Evolutionary conservation across 2,113 vertebrate species (phyloP).

Genomic region (Silurus glanis): DNA sequence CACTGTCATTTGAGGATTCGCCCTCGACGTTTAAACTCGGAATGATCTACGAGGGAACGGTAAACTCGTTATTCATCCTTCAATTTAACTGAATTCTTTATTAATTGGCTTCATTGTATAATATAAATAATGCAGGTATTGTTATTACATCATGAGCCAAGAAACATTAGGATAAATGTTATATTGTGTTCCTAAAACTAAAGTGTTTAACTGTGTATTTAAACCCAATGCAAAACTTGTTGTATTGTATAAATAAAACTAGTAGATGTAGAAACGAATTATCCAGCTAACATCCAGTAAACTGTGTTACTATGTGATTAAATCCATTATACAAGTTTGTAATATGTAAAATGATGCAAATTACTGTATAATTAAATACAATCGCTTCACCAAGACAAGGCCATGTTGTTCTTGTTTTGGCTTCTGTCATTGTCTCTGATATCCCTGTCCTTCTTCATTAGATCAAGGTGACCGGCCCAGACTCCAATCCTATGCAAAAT

Average conservation of each 20-base stretch:
- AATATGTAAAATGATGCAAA: not conserved
- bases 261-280: not conserved
- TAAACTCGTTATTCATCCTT: not conserved
- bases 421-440: not conserved
- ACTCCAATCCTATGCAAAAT: slow-evolving; percentile 45
- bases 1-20: slow-evolving; percentile 1
- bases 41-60: not conserved
- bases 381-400: too few species aligned
- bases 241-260: not conserved
- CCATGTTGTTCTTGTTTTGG: not conserved
- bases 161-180: not conserved
- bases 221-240: not conserved
- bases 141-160: not conserved
- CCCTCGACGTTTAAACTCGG: not conserved
- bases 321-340: not conserved
- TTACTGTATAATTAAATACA: not conserved
- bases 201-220: not conserved
- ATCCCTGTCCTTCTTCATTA: slow-evolving; percentile 37
- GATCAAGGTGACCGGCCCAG: slow-evolving; percentile 60
- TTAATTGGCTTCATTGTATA: not conserved
- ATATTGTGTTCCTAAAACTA: not conserved
- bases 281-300: not conserved
- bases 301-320: not conserved
- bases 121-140: not conserved
- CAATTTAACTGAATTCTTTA: not conserved